These are phyloP conservation scores for Microctonus hyperodae DNA, from an alignment of 2,888 invertebrate species.

Conservation along the genomic window DNA sequence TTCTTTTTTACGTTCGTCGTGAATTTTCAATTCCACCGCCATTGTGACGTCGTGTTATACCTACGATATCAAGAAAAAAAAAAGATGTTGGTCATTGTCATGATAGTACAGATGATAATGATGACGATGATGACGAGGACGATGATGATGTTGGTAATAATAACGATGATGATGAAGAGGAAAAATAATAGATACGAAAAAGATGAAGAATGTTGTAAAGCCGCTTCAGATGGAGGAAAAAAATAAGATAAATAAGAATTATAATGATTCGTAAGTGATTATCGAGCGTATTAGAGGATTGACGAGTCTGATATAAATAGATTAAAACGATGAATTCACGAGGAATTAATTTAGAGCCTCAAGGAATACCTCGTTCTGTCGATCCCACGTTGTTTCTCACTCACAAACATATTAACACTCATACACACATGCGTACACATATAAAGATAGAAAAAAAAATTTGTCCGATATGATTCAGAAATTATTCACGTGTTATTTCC, in stretches of 20 bases:
- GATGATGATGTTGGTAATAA: constrained; percentile 30
- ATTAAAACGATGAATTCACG: constrained; percentile 24
- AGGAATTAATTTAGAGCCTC: neutral
- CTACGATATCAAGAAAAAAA: constrained; percentile 23
- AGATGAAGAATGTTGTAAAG: constrained; percentile 31
- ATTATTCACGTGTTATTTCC: neutral
- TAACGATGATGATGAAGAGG: constrained; percentile 29
- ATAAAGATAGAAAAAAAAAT: neutral
- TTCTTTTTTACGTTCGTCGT: constrained; percentile 81
- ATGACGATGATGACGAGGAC: constrained; percentile 36
- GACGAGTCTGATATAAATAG: constrained; percentile 21
- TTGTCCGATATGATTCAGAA: constrained; percentile 13
- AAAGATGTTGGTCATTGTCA: constrained; percentile 32
- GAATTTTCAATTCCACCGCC: constrained; percentile 65
- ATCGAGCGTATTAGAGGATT: constrained; percentile 10
- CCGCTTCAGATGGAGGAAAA: constrained; percentile 15
- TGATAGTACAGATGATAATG: constrained; percentile 40
- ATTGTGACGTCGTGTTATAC: constrained; percentile 53
- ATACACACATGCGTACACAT: too few relatives aligned
- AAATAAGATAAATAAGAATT: constrained; percentile 23
- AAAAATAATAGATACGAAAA: constrained; percentile 6
- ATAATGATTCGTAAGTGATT: constrained; percentile 18
- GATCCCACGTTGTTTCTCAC: constrained; percentile 21
- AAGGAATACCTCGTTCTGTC: constrained; percentile 29
- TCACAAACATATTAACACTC: neutral